Percentiles rank a stretch among this genome's conserved stretches.
Conservation (phyloP, 2,797 vertebrate genomes). For the Rhabdomys pumilio region DNA sequence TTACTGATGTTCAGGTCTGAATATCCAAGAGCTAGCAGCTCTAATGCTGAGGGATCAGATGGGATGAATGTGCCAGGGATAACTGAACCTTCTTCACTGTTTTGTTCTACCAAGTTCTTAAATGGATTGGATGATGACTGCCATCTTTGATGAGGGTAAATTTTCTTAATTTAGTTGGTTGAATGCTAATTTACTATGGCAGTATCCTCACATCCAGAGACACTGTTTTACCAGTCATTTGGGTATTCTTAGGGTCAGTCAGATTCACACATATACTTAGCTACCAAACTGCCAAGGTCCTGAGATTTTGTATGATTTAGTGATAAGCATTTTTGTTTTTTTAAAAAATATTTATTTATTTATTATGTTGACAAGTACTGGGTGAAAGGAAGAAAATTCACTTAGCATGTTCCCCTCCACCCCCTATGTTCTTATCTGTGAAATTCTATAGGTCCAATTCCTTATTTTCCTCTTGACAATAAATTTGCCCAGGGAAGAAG, state of each 20-base stretch:
- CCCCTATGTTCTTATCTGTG: conserved; percentile 10
- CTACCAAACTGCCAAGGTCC: background rate
- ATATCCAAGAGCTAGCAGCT: background rate
- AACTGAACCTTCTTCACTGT: background rate
- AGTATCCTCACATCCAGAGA: background rate
- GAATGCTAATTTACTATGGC: background rate
- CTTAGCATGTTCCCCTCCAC: background rate
- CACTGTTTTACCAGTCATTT: background rate
- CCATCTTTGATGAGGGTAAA: background rate
- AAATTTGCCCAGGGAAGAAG: conserved; percentile 58
- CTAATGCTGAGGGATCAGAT: background rate
- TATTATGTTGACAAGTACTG: background rate
- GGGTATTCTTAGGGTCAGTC: background rate
- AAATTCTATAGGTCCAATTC: conserved; percentile 51
- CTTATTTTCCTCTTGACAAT: background rate
- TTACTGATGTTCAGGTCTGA: background rate
- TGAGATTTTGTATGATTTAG: background rate
- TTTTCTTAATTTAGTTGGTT: background rate
- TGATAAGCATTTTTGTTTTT: background rate
- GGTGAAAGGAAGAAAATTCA: conserved; percentile 47
- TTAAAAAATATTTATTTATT: background rate
- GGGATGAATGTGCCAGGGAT: background rate
- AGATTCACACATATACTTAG: background rate
- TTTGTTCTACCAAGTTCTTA: background rate
- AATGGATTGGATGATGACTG: background rate